Percentiles rank a stretch among this genome's conserved stretches.
Evolutionary conservation across 2,797 vertebrate species (phyloP).

Genomic region (Mormyrus proboscirostris): DNA sequence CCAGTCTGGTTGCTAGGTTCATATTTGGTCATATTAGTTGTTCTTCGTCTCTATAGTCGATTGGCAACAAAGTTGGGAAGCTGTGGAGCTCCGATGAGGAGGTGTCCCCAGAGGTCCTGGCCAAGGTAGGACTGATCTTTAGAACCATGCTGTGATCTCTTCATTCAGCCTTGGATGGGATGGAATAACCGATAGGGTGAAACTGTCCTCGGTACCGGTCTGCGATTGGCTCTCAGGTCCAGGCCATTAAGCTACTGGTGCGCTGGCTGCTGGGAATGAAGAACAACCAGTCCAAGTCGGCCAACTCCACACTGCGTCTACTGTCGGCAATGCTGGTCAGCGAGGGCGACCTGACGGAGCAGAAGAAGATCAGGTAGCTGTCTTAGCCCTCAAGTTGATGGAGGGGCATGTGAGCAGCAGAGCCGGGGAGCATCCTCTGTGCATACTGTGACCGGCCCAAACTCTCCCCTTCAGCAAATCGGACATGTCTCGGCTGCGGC

Average conservation of each 20-base stretch:
- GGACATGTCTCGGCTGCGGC: constrained; percentile 95
- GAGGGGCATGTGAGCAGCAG: neutral
- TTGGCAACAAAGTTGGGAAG: constrained; percentile 96
- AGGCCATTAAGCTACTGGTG: constrained; percentile 94
- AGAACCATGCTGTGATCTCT: neutral
- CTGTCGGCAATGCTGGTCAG: constrained; percentile 96
- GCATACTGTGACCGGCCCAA: constrained; percentile 1
- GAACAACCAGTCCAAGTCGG: constrained; percentile 97
- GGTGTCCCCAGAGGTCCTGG: constrained; percentile 92
- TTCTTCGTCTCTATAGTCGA: constrained; percentile 63
- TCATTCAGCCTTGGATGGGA: no score
- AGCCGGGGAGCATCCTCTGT: neutral
- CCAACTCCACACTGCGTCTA: constrained; percentile 92
- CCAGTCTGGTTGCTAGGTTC: neutral
- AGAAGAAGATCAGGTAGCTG: constrained; percentile 91
- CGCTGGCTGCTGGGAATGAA: constrained; percentile 98
- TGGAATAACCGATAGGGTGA: neutral
- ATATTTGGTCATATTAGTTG: neutral
- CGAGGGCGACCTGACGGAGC: constrained; percentile 95
- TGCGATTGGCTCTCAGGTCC: constrained; percentile 66
- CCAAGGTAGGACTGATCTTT: constrained; percentile 54
- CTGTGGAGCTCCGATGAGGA: constrained; percentile 96
- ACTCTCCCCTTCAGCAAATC: constrained; percentile 76
- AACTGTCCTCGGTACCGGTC: neutral
- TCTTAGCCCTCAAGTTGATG: neutral